Evolutionary conservation across 2,797 vertebrate species (phyloP).

Genomic region (Enteromius trimaculatus): DNA sequence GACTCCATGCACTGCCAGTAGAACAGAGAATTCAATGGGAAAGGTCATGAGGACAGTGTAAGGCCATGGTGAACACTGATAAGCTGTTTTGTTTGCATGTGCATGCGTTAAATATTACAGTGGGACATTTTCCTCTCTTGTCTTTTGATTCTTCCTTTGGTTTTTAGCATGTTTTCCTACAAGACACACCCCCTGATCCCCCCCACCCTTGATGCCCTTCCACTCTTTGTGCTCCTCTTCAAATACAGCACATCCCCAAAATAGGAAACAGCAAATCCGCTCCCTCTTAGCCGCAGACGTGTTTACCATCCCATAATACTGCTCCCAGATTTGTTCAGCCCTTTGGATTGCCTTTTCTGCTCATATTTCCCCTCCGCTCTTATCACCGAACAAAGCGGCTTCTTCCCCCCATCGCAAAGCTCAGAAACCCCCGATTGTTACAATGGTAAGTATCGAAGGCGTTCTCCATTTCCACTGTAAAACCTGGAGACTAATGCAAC

Average conservation of each 20-base stretch:
- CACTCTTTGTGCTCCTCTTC: conserved; percentile 66
- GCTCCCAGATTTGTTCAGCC: conserved; percentile 79
- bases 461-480: conserved; percentile 69
- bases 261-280: conserved; percentile 75
- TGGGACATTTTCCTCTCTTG: conserved; percentile 32
- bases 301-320: conserved; percentile 80
- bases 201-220: conserved; percentile 58
- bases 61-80: background rate
- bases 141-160: conserved; percentile 18
- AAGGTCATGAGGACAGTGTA: conserved; percentile 10
- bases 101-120: conserved; percentile 16
- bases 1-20: background rate
- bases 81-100: background rate
- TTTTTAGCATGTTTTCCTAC: conserved; percentile 35
- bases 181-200: conserved; percentile 46
- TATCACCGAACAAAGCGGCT: conserved; percentile 71
- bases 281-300: conserved; percentile 72
- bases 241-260: conserved; percentile 66
- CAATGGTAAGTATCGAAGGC: conserved; percentile 71
- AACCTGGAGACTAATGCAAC: conserved; percentile 71
- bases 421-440: conserved; percentile 74
- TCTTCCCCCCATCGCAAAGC: conserved; percentile 66
- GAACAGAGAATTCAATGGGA: background rate
- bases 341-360: conserved; percentile 74
- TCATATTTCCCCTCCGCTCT: conserved; percentile 65